Base-by-base conservation (phyloP, 2,797 vertebrate genomes). In the Netta rufina region DNA sequence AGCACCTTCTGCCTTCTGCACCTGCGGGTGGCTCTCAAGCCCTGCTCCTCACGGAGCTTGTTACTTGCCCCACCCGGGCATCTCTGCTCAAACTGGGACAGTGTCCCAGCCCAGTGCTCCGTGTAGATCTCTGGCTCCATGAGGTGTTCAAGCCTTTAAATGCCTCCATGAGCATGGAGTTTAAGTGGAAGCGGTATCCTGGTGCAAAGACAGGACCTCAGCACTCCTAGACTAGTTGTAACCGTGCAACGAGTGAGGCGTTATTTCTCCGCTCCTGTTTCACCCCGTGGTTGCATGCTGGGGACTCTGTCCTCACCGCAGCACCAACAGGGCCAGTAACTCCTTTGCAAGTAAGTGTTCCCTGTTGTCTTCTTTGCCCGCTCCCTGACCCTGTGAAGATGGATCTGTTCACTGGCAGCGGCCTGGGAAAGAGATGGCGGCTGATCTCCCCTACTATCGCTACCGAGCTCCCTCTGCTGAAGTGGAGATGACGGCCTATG, bases 401-500 rank as follows among this genome's bases (percentile, higher is more conserved):
- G 84, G 91, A 4, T 94, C 96, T 9, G 13, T 97, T 20, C 97
- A 98, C 13, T 98, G 98, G 98, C 92, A 96, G 87, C 86, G 96
- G 62, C 96, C 97, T 8, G 64, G 87, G 19, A 97, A 88, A 32
- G 82, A 92, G 65, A 73, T 56, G 3, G 14, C 30, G 36, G 65
- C 16, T 1, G 45, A 81, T 61, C 39, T 86, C 33, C 60, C 36
- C 0, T 64, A 58, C 78, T 71, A 87, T 18, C 87, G 3, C 30
- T 13, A 18, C 17, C 95, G 67, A 15, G 97, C 98, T 87, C 95
- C 95, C 32, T 98, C 98, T 20, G 98, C 97, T 1, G 98, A 98
- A 41, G 97, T 98, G 65, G 98, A 98, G 91, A 83, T 97, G 96
- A 96, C 96, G 0, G 15, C 97, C 30, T 98, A 98, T 1, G 73